phyloP scores from a whole-genome alignment of 2,113 vertebrate genomes.

The Puffinus mauretanicus region DNA sequence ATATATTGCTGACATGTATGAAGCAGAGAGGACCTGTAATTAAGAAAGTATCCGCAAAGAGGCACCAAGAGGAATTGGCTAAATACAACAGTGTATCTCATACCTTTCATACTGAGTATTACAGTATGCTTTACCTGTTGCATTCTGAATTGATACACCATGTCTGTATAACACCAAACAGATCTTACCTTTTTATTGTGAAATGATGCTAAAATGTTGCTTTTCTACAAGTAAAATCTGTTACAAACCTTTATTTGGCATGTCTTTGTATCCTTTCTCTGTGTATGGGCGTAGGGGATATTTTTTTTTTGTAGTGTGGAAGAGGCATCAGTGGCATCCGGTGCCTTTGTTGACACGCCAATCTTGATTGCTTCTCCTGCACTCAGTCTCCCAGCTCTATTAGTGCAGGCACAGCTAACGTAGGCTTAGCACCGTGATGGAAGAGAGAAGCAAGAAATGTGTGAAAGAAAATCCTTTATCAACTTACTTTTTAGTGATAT shows the following conservation, averaged over 20 bases:
- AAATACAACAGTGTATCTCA: not conserved
- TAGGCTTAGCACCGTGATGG: not conserved
- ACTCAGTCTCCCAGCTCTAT: not conserved
- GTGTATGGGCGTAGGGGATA: accelerated
- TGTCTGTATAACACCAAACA: not conserved
- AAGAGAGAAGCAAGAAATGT: not conserved
- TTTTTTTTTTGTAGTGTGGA: not conserved
- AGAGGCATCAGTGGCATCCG: not conserved
- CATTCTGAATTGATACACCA: not conserved
- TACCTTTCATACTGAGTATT: not conserved
- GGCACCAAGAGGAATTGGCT: not conserved
- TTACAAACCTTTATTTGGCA: not conserved
- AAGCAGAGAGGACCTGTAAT: not conserved
- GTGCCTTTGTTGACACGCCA: not conserved
- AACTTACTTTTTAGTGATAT: not conserved
- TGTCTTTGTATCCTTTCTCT: not conserved
- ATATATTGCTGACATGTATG: not conserved
- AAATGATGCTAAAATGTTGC: not conserved
- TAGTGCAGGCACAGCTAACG: not conserved
- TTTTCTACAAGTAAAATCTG: constrained; percentile 42
- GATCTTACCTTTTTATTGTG: not conserved
- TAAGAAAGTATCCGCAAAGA: not conserved
- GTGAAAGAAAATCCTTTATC: not conserved
- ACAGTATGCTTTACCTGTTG: not conserved
- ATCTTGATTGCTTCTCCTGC: not conserved